A percentile compares a stretch with the other conserved stretches of the same genome.
Evolutionary conservation across 2,888 invertebrate genomes (phyloP).

Genomic region (Cosmorhoe ocellata): DNA sequence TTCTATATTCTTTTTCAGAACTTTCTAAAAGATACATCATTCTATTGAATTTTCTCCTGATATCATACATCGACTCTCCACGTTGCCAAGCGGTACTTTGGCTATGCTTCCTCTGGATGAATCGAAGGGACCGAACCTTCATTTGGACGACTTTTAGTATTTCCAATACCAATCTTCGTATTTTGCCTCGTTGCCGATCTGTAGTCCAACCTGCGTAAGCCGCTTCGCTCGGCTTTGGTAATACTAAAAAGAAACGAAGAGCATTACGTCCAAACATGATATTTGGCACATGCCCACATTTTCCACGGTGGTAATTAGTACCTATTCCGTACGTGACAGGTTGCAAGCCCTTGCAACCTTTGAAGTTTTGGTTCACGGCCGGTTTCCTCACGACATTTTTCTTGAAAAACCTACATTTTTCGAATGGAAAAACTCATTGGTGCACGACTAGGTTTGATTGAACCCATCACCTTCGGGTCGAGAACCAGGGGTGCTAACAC

Average conservation of each 20-base stretch:
- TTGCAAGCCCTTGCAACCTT: no score
- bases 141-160: slow-evolving; percentile 31
- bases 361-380: no score
- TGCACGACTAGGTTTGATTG: no score
- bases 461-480: no score
- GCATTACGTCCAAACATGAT: no score
- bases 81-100: slow-evolving; percentile 24
- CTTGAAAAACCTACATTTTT: no score
- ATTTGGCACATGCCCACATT: no score
- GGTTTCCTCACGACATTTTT: no score
- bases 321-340: no score
- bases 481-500: no score
- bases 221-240: slow-evolving; percentile 12
- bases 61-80: slow-evolving; percentile 32
- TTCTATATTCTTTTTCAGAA: neutral
- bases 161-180: slow-evolving; percentile 21
- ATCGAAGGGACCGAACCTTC: slow-evolving; percentile 33
- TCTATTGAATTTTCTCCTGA: slow-evolving; percentile 37
- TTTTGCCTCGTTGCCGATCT: slow-evolving; percentile 8
- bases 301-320: no score
- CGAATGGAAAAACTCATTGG: no score
- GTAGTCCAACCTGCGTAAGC: slow-evolving; percentile 5
- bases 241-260: neutral
- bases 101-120: slow-evolving; percentile 12
- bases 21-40: neutral